phyloP scores from a whole-genome alignment of 2,888 invertebrate species.

The Hyppa rectilinea region DNA sequence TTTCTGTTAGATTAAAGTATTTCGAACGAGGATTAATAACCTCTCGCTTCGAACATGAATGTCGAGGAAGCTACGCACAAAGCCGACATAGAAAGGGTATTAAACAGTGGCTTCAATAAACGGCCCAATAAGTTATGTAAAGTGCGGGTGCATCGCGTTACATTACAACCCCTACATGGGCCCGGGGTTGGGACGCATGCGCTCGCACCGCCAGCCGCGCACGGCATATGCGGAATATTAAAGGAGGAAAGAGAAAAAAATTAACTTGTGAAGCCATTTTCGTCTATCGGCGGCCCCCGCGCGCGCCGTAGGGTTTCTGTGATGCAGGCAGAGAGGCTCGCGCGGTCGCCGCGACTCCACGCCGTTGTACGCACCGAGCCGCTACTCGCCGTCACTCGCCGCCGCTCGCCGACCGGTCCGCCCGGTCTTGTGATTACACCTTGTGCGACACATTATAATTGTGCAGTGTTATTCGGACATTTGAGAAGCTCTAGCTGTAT shows the following conservation, averaged over 20 bases:
- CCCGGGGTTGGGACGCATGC: conserved; percentile 86
- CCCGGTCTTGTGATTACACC: conserved; percentile 79
- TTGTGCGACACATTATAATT: conserved; percentile 81
- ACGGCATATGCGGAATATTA: conserved; percentile 91
- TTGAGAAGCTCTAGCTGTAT: conserved; percentile 68
- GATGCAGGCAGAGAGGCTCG: conserved; percentile 85
- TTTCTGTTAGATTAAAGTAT: conserved; percentile 78
- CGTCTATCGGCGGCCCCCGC: conserved; percentile 88
- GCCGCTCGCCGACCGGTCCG: conserved; percentile 75
- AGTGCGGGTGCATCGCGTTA: conserved; percentile 89
- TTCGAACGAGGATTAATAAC: conserved; percentile 85
- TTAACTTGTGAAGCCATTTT: conserved; percentile 91
- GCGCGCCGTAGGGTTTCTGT: conserved; percentile 84
- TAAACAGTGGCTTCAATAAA: conserved; percentile 89
- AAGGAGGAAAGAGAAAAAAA: conserved; percentile 91
- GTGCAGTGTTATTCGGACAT: conserved; percentile 82
- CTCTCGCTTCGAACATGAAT: conserved; percentile 73
- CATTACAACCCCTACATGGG: conserved; percentile 87
- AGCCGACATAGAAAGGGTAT: conserved; percentile 88
- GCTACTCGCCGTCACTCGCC: conserved; percentile 56
- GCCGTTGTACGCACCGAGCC: conserved; percentile 62
- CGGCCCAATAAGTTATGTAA: conserved; percentile 90
- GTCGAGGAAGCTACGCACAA: conserved; percentile 84
- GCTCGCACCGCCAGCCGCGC: conserved; percentile 87
- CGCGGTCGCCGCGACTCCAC: conserved; percentile 81